Percentiles rank a stretch among this genome's conserved stretches.
phyloP scores from a whole-genome alignment of 2,113 vertebrate genomes.

The Chunga burmeisteri region DNA sequence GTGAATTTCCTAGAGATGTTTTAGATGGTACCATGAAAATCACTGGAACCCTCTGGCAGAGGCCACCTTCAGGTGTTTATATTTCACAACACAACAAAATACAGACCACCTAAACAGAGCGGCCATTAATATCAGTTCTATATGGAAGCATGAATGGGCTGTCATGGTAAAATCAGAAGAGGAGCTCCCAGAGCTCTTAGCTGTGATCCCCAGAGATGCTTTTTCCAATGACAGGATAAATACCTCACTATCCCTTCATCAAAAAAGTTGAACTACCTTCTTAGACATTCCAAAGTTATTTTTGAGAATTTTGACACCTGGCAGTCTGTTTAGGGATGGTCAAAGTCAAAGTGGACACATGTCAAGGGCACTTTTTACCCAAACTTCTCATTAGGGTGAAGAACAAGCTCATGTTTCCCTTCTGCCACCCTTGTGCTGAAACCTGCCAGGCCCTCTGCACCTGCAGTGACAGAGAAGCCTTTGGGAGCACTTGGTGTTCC shows the following conservation, averaged over 20 bases:
- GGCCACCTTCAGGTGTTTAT: background rate
- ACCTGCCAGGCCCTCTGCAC: background rate
- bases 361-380: background rate
- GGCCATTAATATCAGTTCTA: background rate
- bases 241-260: background rate
- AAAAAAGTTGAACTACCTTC: background rate
- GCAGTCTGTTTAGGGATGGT: too few species aligned
- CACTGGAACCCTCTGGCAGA: background rate
- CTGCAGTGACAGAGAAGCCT: fast-evolving
- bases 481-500: background rate
- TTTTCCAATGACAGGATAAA: background rate
- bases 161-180: background rate
- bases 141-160: background rate
- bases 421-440: background rate
- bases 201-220: background rate
- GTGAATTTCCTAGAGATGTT: background rate
- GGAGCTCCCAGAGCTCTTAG: background rate
- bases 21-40: background rate
- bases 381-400: background rate
- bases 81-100: background rate
- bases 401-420: background rate
- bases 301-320: background rate
- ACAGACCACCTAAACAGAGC: background rate
- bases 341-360: background rate
- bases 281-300: background rate